phyloP scores from a whole-genome alignment of 2,888 invertebrate genomes.

The Tachina fera region DNA sequence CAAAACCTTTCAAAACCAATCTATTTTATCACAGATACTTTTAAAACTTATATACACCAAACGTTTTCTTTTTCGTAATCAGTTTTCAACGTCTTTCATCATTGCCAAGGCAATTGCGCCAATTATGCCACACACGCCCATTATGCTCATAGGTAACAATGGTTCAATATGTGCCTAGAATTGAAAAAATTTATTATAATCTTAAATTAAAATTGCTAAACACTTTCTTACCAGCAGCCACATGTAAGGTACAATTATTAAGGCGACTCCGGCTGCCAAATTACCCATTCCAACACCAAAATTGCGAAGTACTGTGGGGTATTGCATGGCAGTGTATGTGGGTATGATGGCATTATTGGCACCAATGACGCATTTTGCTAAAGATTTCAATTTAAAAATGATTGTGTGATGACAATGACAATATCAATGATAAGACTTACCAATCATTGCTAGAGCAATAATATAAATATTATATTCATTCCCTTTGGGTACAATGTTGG shows the following conservation, averaged over 20 bases:
- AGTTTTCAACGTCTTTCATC: conserved; percentile 82
- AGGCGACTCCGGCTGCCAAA: conserved; percentile 89
- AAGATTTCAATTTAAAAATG: conserved; percentile 54
- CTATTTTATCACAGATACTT: conserved; percentile 48
- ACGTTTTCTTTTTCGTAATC: not conserved
- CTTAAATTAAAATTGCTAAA: not conserved
- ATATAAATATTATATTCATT: conserved; percentile 85
- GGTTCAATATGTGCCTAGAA: conserved; percentile 83
- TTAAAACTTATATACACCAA: conserved; percentile 12
- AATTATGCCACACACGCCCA: conserved; percentile 84
- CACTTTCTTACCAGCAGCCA: conserved; percentile 88
- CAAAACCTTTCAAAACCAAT: conserved; percentile 9
- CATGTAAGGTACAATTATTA: conserved; percentile 90
- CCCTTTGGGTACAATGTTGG: conserved; percentile 84
- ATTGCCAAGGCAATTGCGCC: conserved; percentile 84
- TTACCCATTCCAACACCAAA: conserved; percentile 90
- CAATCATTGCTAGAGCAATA: conserved; percentile 88
- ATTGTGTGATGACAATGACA: conserved; percentile 36
- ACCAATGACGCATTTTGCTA: conserved; percentile 89
- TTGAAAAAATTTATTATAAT: conserved; percentile 1
- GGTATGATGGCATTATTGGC: conserved; percentile 91
- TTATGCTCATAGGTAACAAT: conserved; percentile 84
- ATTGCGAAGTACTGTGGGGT: conserved; percentile 88
- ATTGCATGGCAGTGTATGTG: conserved; percentile 88
- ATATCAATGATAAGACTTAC: conserved; percentile 76